Base-by-base conservation (phyloP, 2,113 vertebrate genomes). In the Lepus americanus region DNA sequence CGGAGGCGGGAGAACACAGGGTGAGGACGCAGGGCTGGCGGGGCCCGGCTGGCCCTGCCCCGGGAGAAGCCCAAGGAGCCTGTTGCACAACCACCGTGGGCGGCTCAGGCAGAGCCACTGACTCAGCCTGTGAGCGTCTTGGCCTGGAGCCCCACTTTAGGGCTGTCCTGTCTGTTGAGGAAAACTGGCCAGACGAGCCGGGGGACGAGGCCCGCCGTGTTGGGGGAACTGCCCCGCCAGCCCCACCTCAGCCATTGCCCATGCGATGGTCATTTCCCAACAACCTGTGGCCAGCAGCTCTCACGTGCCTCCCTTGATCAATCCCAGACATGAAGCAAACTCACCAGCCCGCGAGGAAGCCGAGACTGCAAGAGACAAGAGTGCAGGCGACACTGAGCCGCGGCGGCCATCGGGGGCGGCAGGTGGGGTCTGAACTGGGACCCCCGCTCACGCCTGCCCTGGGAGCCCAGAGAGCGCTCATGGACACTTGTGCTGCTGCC, bases 351-450 rank as follows among this genome's bases (percentile, higher is more conserved):
- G 36, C 12, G 29, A 17, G 20, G 11, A 83, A 55, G 72, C 36
- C n/a, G 70, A 78, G 88, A 84, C 96, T 96, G 67, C 6, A 95
- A 85, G 79, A 9, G 29, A 85, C 39, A 25, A 44, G 44, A 44
- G 44, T 7, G 19, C 80, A 16, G 87, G 70, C 25, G 27, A 59
- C 1, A 5, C 1, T 87, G 66, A 83, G 8, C 44, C 27, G 20
- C 9, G 23, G n/a, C 44, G 44, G 51, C 25, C 11, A 39, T 13
- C 23, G 7, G 19, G 23, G 12, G 22, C 13, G 16, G 31, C 49
- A 4, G 53, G n/a, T 14, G 8, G 69, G 22, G 3, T 78, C 16
- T 29, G 51, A 49, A 33, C 85, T 51, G 44, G 53, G 9, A 33
- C 7, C 72, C 23, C 29, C 39, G 17, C 44, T 44, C 44, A 44